phyloP scores from a whole-genome alignment of 2,797 vertebrate species.

The Enoplosus armatus region DNA sequence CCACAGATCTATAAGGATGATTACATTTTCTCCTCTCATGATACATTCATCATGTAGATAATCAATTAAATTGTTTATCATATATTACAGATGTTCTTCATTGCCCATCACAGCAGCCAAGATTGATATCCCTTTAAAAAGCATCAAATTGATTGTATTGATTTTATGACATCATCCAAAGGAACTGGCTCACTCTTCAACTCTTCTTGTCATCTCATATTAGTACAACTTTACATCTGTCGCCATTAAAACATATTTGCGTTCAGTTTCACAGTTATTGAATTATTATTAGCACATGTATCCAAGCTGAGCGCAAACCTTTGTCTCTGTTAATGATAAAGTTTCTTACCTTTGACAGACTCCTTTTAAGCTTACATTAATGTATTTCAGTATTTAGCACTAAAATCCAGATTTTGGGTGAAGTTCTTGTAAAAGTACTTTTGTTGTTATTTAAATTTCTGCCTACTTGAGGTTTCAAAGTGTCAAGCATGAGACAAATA shows the following conservation, averaged over 20 bases:
- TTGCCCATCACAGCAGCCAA: conserved; percentile 1
- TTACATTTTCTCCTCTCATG: neutral
- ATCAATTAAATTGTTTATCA: conserved; percentile 20
- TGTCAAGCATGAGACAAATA: conserved; percentile 51
- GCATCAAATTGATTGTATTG: conserved; percentile 27
- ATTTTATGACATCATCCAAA: conserved; percentile 34
- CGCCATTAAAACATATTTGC: too few species aligned
- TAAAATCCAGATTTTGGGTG: neutral
- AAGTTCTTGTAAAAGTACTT: conserved; percentile 8
- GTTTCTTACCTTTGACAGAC: neutral
- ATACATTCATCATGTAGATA: conserved; percentile 19
- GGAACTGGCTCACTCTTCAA: neutral
- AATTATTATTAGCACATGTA: too few species aligned
- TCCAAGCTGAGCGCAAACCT: neutral
- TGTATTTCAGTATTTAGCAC: neutral
- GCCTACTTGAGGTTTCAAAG: conserved; percentile 36
- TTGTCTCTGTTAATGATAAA: neutral
- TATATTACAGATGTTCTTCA: conserved; percentile 25
- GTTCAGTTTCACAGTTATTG: too few species aligned
- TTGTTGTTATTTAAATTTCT: conserved; percentile 38
- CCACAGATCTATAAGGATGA: conserved; percentile 5
- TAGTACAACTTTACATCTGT: neutral
- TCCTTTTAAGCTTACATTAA: neutral
- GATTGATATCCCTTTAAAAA: conserved; percentile 26
- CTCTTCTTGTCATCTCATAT: neutral